Evolutionary conservation across 2,797 vertebrate species (phyloP).

Genomic region (Antennarius maculatus): DNA sequence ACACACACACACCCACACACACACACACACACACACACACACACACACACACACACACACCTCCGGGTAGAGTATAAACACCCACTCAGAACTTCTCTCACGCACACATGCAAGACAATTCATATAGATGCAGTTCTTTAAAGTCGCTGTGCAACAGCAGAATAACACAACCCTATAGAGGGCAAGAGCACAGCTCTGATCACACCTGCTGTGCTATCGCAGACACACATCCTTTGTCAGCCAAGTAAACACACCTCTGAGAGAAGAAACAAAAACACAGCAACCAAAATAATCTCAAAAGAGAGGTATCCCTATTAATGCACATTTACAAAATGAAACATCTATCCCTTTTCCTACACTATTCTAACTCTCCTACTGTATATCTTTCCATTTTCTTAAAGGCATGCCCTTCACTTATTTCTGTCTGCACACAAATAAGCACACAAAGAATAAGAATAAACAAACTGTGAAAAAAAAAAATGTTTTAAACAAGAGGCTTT

Average conservation of each 20-base stretch:
- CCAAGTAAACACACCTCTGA: slow-evolving; percentile 20
- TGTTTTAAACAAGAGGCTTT: slow-evolving; percentile 2
- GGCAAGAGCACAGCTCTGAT: slow-evolving; percentile 6
- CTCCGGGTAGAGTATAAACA: neutral
- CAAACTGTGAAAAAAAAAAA: neutral
- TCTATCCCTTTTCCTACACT: neutral
- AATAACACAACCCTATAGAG: slow-evolving; percentile 4
- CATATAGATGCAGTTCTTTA: slow-evolving; percentile 17
- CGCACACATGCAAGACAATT: slow-evolving; percentile 7
- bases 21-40: slow-evolving; percentile 21
- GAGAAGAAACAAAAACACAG: neutral
- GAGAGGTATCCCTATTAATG: neutral
- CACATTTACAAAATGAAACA: neutral
- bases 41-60: slow-evolving; percentile 17
- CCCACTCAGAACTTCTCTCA: slow-evolving; percentile 1
- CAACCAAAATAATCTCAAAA: neutral
- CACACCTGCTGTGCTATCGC: slow-evolving; percentile 21
- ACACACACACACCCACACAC: slow-evolving; percentile 13
- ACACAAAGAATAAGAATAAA: slow-evolving; percentile 7
- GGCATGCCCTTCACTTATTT: neutral
- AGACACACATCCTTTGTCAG: slow-evolving; percentile 17
- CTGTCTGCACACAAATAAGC: neutral
- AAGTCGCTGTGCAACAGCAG: neutral
- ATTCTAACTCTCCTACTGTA: neutral
- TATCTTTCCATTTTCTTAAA: neutral